Base-by-base conservation (phyloP, 2,797 vertebrate species). In the Enoplosus armatus region DNA sequence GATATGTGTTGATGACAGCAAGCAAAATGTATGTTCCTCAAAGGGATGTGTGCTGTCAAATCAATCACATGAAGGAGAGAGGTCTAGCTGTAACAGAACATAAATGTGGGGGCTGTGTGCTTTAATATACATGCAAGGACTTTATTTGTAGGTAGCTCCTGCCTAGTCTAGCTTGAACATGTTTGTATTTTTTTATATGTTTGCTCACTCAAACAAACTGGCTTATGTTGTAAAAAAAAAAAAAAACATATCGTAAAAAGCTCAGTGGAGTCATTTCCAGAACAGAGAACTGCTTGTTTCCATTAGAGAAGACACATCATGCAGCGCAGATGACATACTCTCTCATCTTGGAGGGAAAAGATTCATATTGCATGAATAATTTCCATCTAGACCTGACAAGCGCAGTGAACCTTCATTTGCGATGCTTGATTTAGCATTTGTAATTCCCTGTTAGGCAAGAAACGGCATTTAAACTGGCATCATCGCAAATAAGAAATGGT, bases 341-440 rank as follows among this genome's bases (percentile, higher is more conserved):
- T 72, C 63, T 89, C 72, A 80, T 90, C 75, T 85, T 84, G 68
- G 54, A 91, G 69, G 80, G 79, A 80, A 88, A 86, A 87, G 67
- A 87, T 85, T 93, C 79, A 91, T 82, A 90, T 80, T 89, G 87
- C 85, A 88, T 93, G 79, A 93, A 92, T 92, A 91, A 94, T 92
- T 93, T 84, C 82, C 77, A 89, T 90, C 87, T 88, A 88, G 82
- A 79, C 69, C 78, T 87, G 88, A 94, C 89, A 93, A 91, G 89
- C 56, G 74, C 84, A 92, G 72, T 93, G 89, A 92, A 92, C 89
- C 80, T 87, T 94, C 80, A 93, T 94, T 93, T 91, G 83, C 31
- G 20, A 91, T 91, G 93, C 87, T 90, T 91, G 85, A 92, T 93
- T 93, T 93, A 91, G 75, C 90, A 86, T 92, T 92, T 85, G 82